Evolutionary conservation across 1,140 invertebrate species (phyloP), one percentile per base, ranked within the genome.

Genomic region (Diplogasteroides magnus): DNA sequence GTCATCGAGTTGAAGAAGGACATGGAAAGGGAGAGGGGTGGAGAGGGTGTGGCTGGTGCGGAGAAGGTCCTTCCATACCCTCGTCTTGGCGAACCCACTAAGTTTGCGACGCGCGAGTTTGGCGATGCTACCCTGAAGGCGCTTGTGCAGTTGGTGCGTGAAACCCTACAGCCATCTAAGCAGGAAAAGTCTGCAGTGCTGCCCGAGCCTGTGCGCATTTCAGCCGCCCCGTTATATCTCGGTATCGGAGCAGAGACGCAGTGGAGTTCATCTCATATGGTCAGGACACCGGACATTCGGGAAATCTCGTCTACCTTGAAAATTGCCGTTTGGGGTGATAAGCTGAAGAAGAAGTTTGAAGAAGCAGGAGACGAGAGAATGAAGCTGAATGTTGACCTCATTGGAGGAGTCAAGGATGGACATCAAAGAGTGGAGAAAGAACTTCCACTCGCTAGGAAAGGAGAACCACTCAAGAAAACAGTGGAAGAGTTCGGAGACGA

Each of bases 401-500:
- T 76, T 29, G 71, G 71, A 14, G 61, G 61, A 31, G 31, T 55
- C 14, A 48, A 48, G 37, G 27, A 25, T 23, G 55, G 61, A 15
- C 2, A 25, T 26, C 72, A 56, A 28, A 37, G 57, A 61, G 25
- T 31, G 23, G 57, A 59, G 13, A 73, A 27, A 6, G 32, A 37
- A 15, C 64, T 67, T 67, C 31, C 29, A 0, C 37, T 71, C 25
- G 28, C 74, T 2, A 70, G 72, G 37, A 28, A 32, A 37, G 64
- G 64, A 58, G 71, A 68, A 15, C 29, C 48, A 19, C 25, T 64
- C 1, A 67, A 74, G 25, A 23, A 74, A 31, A 67, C 66, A 25
- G 56, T 61, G 0, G 72, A 74, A 64, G 76, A 80, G 63, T 77
- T 73, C 55, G 81, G 67, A 59, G 76, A 79, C 29, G 78, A 83